A percentile compares a stretch with the other conserved stretches of the same genome.
phyloP scores from a whole-genome alignment of 2,113 vertebrate genomes.

The Ramphastos sulfuratus region DNA sequence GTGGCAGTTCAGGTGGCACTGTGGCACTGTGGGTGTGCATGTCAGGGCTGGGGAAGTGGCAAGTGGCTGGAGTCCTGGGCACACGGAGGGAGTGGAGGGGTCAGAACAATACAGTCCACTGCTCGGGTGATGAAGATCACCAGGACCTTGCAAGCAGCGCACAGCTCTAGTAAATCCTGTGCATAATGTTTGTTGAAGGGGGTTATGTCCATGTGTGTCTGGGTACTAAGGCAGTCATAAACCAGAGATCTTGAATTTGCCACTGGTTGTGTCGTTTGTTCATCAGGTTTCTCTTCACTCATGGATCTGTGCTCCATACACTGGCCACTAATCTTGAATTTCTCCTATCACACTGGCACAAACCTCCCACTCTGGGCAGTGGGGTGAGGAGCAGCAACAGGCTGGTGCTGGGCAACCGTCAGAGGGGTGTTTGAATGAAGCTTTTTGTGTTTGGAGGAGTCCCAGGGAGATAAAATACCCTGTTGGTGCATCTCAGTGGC shows the following conservation, averaged over 20 bases:
- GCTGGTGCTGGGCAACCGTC: fast-evolving
- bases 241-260: background rate
- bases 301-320: fast-evolving
- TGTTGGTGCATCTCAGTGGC: background rate
- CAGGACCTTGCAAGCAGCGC: conserved; percentile 17
- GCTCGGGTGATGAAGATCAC: conserved; percentile 33
- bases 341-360: fast-evolving
- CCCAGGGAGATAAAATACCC: background rate
- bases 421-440: fast-evolving
- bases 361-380: fast-evolving
- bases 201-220: background rate
- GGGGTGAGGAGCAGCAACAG: background rate
- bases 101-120: conserved; percentile 46
- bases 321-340: background rate
- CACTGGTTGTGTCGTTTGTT: fast-evolving
- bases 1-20: conserved; percentile 75
- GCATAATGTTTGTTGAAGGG: conserved; percentile 25
- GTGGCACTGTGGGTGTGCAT: conserved; percentile 76
- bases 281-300: background rate
- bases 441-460: background rate
- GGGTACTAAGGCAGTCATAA: background rate
- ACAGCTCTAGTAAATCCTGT: conserved; percentile 37
- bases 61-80: conserved; percentile 66
- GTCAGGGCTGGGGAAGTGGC: conserved; percentile 78
- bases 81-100: conserved; percentile 46